These are phyloP conservation scores for Synergus umbraculus DNA, from an alignment of 2,888 invertebrate species.

Conservation along the genomic window DNA sequence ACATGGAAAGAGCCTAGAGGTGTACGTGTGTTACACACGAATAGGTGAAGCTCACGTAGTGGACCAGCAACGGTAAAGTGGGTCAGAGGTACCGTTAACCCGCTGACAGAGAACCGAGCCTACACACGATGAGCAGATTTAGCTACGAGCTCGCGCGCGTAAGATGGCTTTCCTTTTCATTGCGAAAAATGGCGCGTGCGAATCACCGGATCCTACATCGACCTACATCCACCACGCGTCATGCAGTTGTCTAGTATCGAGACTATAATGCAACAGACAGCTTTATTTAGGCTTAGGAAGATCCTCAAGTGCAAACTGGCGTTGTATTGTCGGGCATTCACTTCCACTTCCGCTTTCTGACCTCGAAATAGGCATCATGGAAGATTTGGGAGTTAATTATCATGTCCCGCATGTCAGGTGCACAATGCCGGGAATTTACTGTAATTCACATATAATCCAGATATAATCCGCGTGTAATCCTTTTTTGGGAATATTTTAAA, in stretches of 20 bases:
- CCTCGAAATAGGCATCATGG: constrained; percentile 45
- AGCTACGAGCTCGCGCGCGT: constrained; percentile 65
- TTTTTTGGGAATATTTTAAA: too few relatives aligned
- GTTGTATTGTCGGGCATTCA: constrained; percentile 56
- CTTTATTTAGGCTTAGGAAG: too few relatives aligned
- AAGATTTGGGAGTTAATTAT: constrained; percentile 58
- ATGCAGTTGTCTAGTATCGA: constrained; percentile 40
- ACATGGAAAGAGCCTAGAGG: constrained; percentile 57
- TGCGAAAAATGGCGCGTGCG: constrained; percentile 77
- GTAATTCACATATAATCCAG: too few relatives aligned
- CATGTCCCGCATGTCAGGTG: too few relatives aligned
- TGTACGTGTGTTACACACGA: constrained; percentile 43
- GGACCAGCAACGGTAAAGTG: constrained; percentile 69
- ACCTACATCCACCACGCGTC: constrained; percentile 67
- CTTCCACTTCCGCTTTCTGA: constrained; percentile 62
- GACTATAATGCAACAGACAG: too few relatives aligned
- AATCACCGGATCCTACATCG: constrained; percentile 71
- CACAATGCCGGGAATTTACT: constrained; percentile 43
- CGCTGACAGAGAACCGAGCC: constrained; percentile 68
- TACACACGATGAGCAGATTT: constrained; percentile 62
- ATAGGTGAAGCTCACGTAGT: constrained; percentile 55
- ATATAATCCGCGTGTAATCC: too few relatives aligned
- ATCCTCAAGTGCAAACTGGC: constrained; percentile 8
- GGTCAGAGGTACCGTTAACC: constrained; percentile 76
- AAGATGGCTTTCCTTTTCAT: constrained; percentile 77